Conservation (phyloP, 2,797 vertebrate genomes). For the Sarcoramphus papa region DNA sequence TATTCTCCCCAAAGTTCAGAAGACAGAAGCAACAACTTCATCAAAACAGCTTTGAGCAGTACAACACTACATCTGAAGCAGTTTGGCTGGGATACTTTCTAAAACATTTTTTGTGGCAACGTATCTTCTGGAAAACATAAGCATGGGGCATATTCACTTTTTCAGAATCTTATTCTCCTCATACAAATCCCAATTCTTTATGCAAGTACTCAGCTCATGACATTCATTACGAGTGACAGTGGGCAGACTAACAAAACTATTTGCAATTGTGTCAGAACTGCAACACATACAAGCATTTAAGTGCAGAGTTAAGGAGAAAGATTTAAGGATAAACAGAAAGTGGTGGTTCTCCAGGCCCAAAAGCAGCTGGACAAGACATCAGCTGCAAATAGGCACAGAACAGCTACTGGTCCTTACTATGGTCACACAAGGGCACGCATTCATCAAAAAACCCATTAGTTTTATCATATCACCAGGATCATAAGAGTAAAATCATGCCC, state of each 20-base stretch:
- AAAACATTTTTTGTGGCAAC: neutral
- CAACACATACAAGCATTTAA: neutral
- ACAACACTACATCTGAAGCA: neutral
- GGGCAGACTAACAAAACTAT: neutral
- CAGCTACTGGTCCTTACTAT: neutral
- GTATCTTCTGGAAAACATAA: neutral
- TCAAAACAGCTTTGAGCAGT: neutral
- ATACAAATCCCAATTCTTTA: neutral
- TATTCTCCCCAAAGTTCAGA: neutral
- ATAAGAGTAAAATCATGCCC: neutral
- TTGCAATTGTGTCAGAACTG: neutral
- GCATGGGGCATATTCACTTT: neutral
- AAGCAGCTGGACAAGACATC: neutral
- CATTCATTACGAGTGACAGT: neutral
- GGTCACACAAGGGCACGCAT: neutral
- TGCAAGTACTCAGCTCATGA: neutral
- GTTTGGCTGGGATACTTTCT: neutral
- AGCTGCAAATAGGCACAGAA: neutral
- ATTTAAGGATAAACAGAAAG: neutral
- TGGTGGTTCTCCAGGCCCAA: neutral
- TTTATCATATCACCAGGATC: neutral
- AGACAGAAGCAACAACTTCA: neutral
- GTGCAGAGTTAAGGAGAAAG: neutral
- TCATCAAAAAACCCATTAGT: fast-evolving
- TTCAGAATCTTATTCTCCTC: neutral